Evolutionary conservation across 2,797 vertebrate species (phyloP), one percentile per base, ranked within the genome.

Genomic region (Mormyrus hasselquistii): DNA sequence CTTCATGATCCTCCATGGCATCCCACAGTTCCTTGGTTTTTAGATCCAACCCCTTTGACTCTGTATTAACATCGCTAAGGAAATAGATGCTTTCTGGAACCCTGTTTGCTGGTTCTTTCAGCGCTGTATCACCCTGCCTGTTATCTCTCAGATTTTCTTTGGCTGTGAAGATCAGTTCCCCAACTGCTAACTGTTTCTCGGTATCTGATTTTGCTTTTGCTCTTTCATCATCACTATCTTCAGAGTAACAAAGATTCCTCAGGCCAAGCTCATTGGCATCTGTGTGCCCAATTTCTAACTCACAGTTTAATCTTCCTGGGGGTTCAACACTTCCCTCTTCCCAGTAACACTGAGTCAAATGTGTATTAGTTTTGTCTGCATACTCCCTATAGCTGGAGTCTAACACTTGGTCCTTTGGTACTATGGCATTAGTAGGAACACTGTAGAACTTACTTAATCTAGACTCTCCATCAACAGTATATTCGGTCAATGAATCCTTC

Each of bases 261-360:
- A 96, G 91, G 52, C 95, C 95, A n/a, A 96, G 92, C 91, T 96
- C 94, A 25, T 95, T 96, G 86, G 94, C 93, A 90, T 95, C 95
- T 6, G 88, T 87, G 10, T 91, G 89, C 87, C 93, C 91, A 7
- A 91, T 85, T 90, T 92, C 92, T 8, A 93, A 44, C 83, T 89
- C 87, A 10, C 90, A 44, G 10, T 93, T 90, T 86, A 91, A 89
- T 89, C n/a, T 86, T 86, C 92, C 79, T 1, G 89, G 22, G 47
- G 89, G 90, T 41, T 94, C 91, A 22, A 9, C 89, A 62, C 82
- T 91, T 7, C 76, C 89, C 52, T 94, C 90, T 7, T 87, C 90
- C 94, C 93, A 95, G 50, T 93, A 89, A 4, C 91, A 92, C 88
- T 89, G 85, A 0, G 47, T 85, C 34, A 89, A 76, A 90, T n/a